phyloP scores from a whole-genome alignment of 1,140 invertebrate genomes.

The Tetranychus cinnabarinus region DNA sequence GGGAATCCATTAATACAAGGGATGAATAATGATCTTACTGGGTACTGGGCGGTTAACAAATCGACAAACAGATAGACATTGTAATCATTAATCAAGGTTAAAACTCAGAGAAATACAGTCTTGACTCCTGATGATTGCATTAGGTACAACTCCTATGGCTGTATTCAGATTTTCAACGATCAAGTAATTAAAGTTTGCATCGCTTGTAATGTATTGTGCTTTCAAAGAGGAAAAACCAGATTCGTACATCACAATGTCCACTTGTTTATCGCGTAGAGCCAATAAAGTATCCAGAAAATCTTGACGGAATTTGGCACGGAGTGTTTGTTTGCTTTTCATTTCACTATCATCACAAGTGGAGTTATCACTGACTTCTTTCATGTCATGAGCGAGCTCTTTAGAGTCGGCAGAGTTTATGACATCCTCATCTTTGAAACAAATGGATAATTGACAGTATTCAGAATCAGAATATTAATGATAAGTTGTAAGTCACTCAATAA shows the following conservation, averaged over 20 bases:
- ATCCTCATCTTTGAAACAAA: no score
- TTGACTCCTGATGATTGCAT: not conserved
- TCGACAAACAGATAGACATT: not conserved
- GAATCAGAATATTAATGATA: no score
- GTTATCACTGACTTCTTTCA: no score
- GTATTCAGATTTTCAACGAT: not conserved
- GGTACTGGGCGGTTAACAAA: not conserved
- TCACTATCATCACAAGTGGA: no score
- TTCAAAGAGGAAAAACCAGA: not conserved
- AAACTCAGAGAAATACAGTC: not conserved
- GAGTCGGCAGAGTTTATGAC: no score
- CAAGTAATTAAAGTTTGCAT: not conserved
- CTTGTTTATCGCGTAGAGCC: not conserved
- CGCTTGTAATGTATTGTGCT: not conserved
- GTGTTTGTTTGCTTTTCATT: not conserved
- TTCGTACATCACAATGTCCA: not conserved
- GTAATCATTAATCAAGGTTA: not conserved
- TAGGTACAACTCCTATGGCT: not conserved
- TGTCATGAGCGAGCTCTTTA: no score
- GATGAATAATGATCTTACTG: no score
- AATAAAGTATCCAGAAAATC: not conserved
- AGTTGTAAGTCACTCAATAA: no score
- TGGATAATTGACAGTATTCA: no score
- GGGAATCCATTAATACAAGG: no score
- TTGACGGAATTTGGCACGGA: not conserved